These are phyloP conservation scores for Gymnopithys bicolor DNA, from an alignment of 2,797 vertebrate species.

Conservation along the genomic window DNA sequence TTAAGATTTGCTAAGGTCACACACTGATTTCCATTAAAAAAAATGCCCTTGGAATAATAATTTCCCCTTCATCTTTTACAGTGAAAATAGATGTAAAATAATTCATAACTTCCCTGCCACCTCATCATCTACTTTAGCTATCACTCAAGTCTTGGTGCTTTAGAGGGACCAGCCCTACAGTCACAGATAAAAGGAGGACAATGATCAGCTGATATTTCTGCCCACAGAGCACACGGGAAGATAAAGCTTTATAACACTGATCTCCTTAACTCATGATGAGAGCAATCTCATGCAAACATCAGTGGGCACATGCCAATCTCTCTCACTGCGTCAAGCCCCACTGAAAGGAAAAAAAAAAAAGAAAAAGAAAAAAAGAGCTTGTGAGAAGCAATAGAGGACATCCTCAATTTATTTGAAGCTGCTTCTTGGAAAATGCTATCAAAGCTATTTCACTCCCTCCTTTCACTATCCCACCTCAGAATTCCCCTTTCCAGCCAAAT, in stretches of 20 bases:
- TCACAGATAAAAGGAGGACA: constrained; percentile 20
- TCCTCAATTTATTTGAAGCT: neutral
- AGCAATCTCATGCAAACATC: neutral
- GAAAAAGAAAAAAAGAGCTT: neutral
- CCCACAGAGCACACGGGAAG: neutral
- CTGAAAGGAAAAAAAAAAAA: neutral
- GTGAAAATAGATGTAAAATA: constrained; percentile 59
- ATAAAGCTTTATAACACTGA: neutral
- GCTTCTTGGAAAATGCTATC: neutral
- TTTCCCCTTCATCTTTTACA: constrained; percentile 36
- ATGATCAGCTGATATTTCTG: constrained; percentile 38
- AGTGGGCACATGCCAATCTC: neutral
- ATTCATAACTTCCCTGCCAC: constrained; percentile 33
- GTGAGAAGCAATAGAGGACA: neutral
- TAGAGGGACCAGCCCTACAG: neutral
- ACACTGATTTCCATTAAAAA: constrained; percentile 36
- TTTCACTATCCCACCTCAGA: neutral
- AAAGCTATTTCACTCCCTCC: neutral
- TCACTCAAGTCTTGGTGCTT: neutral
- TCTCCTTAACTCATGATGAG: neutral
- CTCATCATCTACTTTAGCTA: constrained; percentile 7
- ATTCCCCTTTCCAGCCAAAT: neutral
- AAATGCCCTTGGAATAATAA: constrained; percentile 54
- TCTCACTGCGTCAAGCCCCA: neutral
- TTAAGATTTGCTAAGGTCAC: constrained; percentile 42